Evolutionary conservation across 53 echinoderm and acorn worm genomes (phyloP).

Genomic region (Crossaster papposus): DNA sequence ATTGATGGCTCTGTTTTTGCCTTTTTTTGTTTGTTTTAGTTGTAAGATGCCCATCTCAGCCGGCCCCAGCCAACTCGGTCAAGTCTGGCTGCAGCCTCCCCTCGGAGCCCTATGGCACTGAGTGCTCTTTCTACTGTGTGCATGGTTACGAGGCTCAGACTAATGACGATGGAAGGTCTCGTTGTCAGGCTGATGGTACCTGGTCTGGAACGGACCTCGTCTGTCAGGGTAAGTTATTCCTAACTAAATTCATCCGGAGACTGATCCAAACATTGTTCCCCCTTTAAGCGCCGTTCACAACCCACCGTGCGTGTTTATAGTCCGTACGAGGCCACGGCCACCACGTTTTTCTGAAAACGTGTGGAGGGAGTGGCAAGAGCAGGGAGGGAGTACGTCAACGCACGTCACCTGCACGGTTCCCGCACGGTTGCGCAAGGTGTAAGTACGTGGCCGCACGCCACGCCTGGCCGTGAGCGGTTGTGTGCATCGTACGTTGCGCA

Average conservation of each 20-base stretch:
- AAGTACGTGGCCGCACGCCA: too few relatives aligned
- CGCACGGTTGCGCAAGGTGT: too few relatives aligned
- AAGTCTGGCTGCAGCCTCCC: conserved; percentile 62
- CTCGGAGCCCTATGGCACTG: conserved; percentile 66
- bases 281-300: too few relatives aligned
- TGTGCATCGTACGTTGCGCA: too few relatives aligned
- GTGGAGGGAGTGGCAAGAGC: too few relatives aligned
- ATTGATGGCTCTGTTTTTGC: background rate
- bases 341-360: too few relatives aligned
- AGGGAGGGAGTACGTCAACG: too few relatives aligned
- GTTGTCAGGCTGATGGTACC: conserved; percentile 69
- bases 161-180: conserved; percentile 32
- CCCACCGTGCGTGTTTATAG: too few relatives aligned
- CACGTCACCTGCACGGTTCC: too few relatives aligned
- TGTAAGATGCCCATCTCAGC: conserved; percentile 62
- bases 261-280: background rate
- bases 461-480: too few relatives aligned
- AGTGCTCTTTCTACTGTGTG: conserved; percentile 77
- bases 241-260: background rate
- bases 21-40: conserved; percentile 48
- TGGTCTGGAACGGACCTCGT: conserved; percentile 72
- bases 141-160: conserved; percentile 67
- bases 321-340: too few relatives aligned
- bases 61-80: conserved; percentile 51
- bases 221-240: conserved; percentile 62